A percentile compares a stretch with the other conserved stretches of the same genome.
Evolutionary conservation across 1,140 invertebrate genomes (phyloP).

Genomic region (Monochamus saltuarius): DNA sequence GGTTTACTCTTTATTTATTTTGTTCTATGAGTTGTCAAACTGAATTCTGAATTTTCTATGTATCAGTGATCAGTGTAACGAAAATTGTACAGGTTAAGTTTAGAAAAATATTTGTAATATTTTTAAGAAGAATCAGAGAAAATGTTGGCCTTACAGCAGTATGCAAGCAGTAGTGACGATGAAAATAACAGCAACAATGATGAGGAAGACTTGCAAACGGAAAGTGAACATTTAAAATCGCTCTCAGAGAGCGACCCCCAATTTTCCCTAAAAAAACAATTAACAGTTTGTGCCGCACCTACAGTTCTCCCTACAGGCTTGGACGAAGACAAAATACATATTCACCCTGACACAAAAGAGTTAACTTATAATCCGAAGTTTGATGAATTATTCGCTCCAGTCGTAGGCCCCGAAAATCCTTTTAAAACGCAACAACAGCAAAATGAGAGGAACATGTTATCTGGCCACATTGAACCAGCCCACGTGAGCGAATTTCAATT

Average conservation of each 20-base stretch:
- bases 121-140: constrained; percentile 16
- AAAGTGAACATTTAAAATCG: constrained; percentile 27
- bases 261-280: constrained; percentile 52
- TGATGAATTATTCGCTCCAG: constrained; percentile 93
- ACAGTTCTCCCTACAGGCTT: constrained; percentile 71
- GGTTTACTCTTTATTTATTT: too few species aligned
- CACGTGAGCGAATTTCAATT: constrained; percentile 98
- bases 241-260: constrained; percentile 3
- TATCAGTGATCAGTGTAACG: too few species aligned
- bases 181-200: constrained; percentile 39
- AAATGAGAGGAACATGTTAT: constrained; percentile 86
- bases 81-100: constrained; percentile 1
- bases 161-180: constrained; percentile 54
- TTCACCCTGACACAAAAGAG: constrained; percentile 77
- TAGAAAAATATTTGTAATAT: neutral
- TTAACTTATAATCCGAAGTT: constrained; percentile 91
- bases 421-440: constrained; percentile 86
- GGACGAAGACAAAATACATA: constrained; percentile 59
- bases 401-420: constrained; percentile 88
- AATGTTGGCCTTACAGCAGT: constrained; percentile 67
- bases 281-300: constrained; percentile 77
- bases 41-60: too few species aligned
- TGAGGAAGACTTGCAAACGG: constrained; percentile 51
- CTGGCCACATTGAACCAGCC: constrained; percentile 93
- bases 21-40: too few species aligned